These are phyloP conservation scores for Chloebia gouldiae DNA, from an alignment of 2,113 vertebrate species.

Conservation along the genomic window DNA sequence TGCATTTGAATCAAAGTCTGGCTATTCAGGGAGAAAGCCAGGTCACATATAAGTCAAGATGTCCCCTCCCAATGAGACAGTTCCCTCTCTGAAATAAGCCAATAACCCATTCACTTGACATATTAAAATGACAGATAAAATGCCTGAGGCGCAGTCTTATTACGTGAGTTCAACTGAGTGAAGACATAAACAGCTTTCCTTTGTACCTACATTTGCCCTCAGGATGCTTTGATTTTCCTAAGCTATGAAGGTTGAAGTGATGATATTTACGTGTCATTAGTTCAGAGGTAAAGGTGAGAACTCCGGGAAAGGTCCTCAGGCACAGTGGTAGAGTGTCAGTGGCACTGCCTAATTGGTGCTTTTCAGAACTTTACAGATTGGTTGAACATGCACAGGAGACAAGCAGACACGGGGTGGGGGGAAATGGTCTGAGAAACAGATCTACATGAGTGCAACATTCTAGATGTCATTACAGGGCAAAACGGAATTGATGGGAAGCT, in stretches of 20 bases:
- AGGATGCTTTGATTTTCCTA: background rate
- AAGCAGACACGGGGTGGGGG: accelerated
- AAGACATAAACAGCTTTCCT: slow-evolving; percentile 1
- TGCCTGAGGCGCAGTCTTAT: background rate
- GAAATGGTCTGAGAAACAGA: background rate
- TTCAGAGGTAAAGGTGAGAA: background rate
- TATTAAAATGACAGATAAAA: slow-evolving; percentile 52
- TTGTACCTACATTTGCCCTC: background rate
- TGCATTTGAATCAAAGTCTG: slow-evolving; percentile 30
- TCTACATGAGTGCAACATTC: background rate
- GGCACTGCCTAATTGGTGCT: background rate
- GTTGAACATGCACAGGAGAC: background rate
- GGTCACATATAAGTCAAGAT: slow-evolving; percentile 38
- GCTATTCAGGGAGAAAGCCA: slow-evolving; percentile 23
- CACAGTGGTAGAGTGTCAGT: background rate
- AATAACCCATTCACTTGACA: background rate
- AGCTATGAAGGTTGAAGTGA: background rate
- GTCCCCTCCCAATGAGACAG: background rate
- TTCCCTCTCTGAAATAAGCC: background rate
- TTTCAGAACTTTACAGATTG: background rate
- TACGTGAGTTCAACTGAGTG: background rate
- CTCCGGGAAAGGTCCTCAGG: background rate
- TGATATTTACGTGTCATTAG: background rate
- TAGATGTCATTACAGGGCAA: background rate
- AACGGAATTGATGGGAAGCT: background rate